These are phyloP conservation scores for Apogon hyalosoma DNA, from an alignment of 2,797 vertebrate genomes.

Conservation along the genomic window DNA sequence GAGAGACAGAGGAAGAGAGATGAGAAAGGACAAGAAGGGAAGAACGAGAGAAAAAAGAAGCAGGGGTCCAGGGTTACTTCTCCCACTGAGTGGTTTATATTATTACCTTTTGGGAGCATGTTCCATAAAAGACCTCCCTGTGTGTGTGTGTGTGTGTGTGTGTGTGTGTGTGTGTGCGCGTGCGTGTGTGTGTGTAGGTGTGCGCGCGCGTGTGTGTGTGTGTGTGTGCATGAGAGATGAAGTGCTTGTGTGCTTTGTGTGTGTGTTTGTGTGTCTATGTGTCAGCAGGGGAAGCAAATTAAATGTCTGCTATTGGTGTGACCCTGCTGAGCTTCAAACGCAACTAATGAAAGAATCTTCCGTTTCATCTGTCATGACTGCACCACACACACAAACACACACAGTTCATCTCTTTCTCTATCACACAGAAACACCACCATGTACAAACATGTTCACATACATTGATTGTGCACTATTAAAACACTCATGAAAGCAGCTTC, in stretches of 20 bases:
- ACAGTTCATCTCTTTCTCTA: neutral
- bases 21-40: conserved; percentile 36
- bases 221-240: neutral
- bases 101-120: conserved; percentile 70
- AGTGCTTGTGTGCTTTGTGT: conserved; percentile 2
- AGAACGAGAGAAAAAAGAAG: conserved; percentile 29
- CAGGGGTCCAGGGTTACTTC: conserved; percentile 49
- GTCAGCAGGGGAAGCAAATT: conserved; percentile 64
- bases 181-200: conserved; percentile 15
- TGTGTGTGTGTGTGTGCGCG: conserved; percentile 18
- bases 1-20: conserved; percentile 2
- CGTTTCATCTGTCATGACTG: conserved; percentile 66
- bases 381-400: conserved; percentile 15
- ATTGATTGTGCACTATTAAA: too few relatives aligned
- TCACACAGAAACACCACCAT: conserved; percentile 2
- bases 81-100: conserved; percentile 70
- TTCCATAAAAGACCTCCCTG: conserved; percentile 58
- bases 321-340: conserved; percentile 72
- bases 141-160: conserved; percentile 24
- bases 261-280: conserved; percentile 17
- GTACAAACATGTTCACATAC: neutral
- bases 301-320: conserved; percentile 71
- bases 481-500: conserved; percentile 38
- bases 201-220: conserved; percentile 9
- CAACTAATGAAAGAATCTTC: conserved; percentile 77